Evolutionary conservation across 2,888 invertebrate genomes (phyloP).

Genomic region (Ormyrus nitidulus): DNA sequence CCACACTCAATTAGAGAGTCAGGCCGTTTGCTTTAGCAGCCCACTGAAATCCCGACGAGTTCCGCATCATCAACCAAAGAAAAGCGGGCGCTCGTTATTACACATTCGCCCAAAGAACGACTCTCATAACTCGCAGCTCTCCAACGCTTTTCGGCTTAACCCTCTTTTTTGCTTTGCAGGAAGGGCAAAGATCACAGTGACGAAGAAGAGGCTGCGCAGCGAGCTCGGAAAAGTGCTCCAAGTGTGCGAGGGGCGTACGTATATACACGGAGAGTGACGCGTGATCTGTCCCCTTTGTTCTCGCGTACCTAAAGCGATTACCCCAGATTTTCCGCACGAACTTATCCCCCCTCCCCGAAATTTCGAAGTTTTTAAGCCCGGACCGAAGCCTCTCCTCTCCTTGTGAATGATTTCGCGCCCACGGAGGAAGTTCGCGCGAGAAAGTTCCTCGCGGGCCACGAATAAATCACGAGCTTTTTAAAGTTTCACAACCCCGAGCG

Average conservation of each 20-base stretch:
- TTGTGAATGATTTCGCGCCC: no score
- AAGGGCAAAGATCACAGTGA: background rate
- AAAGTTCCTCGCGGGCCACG: no score
- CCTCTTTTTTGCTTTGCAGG: conserved; percentile 38
- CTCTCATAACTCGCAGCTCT: background rate
- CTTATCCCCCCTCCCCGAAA: background rate
- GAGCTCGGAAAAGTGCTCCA: conserved; percentile 18
- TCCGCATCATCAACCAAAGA: background rate
- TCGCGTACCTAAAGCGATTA: background rate
- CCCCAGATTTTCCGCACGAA: conserved; percentile 10
- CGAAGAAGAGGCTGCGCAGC: conserved; percentile 2
- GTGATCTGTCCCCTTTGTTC: conserved; percentile 5
- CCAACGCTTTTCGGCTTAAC: background rate
- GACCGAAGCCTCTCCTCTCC: no score
- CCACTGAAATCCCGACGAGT: background rate
- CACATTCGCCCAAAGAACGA: background rate
- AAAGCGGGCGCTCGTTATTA: background rate
- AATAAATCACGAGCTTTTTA: background rate
- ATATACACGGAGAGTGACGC: conserved; percentile 17
- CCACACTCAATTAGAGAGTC: background rate
- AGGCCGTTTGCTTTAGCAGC: background rate
- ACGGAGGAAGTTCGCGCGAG: no score
- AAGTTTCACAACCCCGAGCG: no score
- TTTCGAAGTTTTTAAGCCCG: background rate
- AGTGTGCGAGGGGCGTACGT: conserved; percentile 36